Base-by-base conservation (phyloP, 2,797 vertebrate genomes). In the Pitangus sulphuratus region DNA sequence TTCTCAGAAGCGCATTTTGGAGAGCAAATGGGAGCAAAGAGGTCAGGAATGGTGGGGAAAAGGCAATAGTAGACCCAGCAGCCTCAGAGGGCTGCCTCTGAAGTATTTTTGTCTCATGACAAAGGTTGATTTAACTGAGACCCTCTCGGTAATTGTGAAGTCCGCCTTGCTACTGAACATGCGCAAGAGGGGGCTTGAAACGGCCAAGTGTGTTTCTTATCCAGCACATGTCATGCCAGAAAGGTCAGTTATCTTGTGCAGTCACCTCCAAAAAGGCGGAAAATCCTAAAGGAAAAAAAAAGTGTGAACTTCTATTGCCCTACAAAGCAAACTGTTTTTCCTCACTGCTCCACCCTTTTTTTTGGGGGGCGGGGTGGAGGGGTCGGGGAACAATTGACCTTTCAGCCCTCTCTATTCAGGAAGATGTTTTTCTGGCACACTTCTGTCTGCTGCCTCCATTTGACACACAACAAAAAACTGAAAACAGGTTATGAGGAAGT, bases 1-100 rank as follows among this genome's bases (percentile, higher is more conserved):
- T 25, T 81, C 53, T 87, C 58, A 64, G 81, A 93, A 95, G 35
- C 5, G 4, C 40, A 26, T 81, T 92, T 95, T 19, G 57, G 50
- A 89, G 85, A 71, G 48, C 19, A 86, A 66, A 61, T 68, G 54
- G 62, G 92, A 94, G 60, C 39, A 60, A 31, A 20, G 58, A 72
- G 51, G 56, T 42, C 0, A 0, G 44, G 51, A 95, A 51, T 2
- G 30, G 45, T 15, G 51, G 48, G 54, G 57, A 89, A 80, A 75
- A 84, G 24, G 4, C 48, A 70, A 26, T 7, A 66, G 44, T 12
- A 83, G 82, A 61, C 50, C 20, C 20, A 40, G 28, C 0, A 15
- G 39, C 44, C 57, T 83, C 65, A 71, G 47, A 88, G 42, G 13
- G 18, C 24, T 60, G 26, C 47, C 47, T 64, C 31, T 22, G 20